phyloP scores from a whole-genome alignment of 2,113 vertebrate genomes.

The Myotis yumanensis region DNA sequence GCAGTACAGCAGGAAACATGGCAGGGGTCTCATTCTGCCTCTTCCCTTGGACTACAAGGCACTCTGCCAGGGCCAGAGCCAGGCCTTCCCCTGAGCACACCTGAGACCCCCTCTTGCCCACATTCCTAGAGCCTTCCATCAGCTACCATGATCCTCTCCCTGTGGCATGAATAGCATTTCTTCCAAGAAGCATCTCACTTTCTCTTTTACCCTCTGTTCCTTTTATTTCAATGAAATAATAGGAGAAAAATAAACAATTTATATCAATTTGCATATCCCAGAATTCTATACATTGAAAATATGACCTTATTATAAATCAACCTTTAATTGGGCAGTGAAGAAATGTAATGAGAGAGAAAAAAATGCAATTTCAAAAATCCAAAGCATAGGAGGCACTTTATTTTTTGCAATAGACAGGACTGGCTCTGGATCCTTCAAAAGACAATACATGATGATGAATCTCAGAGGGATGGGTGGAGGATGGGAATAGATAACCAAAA shows the following conservation, averaged over 20 bases:
- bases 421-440: not conserved
- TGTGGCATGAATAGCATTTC: not conserved
- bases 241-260: not conserved
- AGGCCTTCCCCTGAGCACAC: not conserved
- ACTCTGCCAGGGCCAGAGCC: not conserved
- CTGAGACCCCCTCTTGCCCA: not conserved
- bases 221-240: not conserved
- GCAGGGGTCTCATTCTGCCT: not conserved
- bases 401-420: not conserved
- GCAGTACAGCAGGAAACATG: not conserved
- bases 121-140: not conserved
- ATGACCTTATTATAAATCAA: not conserved
- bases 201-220: not conserved
- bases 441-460: not conserved
- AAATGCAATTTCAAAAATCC: not conserved
- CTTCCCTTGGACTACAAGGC: rapidly evolving
- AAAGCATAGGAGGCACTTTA: not conserved
- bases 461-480: too few relatives aligned
- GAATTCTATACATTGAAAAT: not conserved
- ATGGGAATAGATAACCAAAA: too few relatives aligned
- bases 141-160: not conserved
- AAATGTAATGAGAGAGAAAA: not conserved
- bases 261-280: not conserved
- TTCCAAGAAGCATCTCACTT: not conserved
- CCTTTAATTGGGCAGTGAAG: not conserved